Conservation (phyloP, 2,888 invertebrate species). For the Aquatica leii region DNA sequence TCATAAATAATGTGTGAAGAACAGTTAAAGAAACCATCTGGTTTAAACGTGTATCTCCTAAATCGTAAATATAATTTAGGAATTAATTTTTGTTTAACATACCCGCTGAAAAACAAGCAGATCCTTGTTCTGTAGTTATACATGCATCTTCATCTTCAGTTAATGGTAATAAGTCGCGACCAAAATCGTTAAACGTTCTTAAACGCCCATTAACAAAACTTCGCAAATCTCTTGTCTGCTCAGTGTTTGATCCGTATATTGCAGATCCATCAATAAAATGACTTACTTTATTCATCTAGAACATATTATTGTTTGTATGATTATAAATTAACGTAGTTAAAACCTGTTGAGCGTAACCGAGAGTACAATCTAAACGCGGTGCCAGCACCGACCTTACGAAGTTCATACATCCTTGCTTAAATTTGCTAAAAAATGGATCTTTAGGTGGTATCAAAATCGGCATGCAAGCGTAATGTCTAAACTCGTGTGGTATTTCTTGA, state of each 20-base stretch:
- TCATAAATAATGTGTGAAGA: slow-evolving; percentile 75
- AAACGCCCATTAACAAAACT: slow-evolving; percentile 70
- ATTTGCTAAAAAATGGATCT: slow-evolving; percentile 69
- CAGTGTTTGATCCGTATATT: slow-evolving; percentile 74
- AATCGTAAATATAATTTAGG: not conserved
- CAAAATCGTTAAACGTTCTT: slow-evolving; percentile 71
- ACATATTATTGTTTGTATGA: not conserved
- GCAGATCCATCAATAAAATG: slow-evolving; percentile 78
- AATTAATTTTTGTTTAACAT: slow-evolving; percentile 14
- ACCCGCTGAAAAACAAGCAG: slow-evolving; percentile 76
- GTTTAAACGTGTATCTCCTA: slow-evolving; percentile 78
- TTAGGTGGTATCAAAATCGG: slow-evolving; percentile 68
- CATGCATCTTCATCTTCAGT: slow-evolving; percentile 71
- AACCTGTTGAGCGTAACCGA: slow-evolving; percentile 77
- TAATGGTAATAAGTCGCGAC: slow-evolving; percentile 72
- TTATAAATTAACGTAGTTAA: not conserved
- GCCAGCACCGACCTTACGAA: slow-evolving; percentile 75
- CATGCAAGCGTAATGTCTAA: slow-evolving; percentile 73
- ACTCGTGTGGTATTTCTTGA: slow-evolving; percentile 61
- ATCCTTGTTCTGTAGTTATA: slow-evolving; percentile 66
- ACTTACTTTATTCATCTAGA: slow-evolving; percentile 77
- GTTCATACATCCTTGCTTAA: slow-evolving; percentile 72
- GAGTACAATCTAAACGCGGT: slow-evolving; percentile 71
- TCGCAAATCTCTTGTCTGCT: slow-evolving; percentile 66
- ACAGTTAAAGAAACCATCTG: slow-evolving; percentile 79